phyloP scores from a whole-genome alignment of 2,888 invertebrate species.

The Leucophora obtusa region DNA sequence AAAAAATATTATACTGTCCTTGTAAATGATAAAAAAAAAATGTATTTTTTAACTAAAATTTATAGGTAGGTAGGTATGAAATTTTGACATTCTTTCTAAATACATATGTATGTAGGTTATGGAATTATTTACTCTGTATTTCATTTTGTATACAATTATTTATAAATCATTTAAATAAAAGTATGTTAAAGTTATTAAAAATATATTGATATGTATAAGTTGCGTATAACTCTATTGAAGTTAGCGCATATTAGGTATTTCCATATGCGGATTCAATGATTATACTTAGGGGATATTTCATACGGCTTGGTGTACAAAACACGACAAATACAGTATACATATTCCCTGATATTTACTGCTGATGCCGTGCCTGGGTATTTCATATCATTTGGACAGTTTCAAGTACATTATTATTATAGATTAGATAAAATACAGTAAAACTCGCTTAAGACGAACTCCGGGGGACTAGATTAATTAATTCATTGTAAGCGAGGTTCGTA shows the following conservation, averaged over 20 bases:
- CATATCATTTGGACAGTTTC: background rate
- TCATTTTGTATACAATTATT: background rate
- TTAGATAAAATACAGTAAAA: background rate
- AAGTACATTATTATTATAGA: background rate
- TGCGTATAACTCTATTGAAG: background rate
- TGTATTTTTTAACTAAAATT: too few relatives aligned
- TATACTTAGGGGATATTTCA: too few relatives aligned
- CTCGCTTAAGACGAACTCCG: too few relatives aligned
- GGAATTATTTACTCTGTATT: background rate
- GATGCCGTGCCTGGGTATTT: too few relatives aligned
- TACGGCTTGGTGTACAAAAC: too few relatives aligned
- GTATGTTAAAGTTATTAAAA: background rate
- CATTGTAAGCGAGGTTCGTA: too few relatives aligned
- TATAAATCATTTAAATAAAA: background rate
- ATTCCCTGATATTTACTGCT: too few relatives aligned
- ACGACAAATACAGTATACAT: too few relatives aligned
- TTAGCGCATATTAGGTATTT: background rate
- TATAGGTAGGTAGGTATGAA: background rate
- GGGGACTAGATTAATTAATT: too few relatives aligned
- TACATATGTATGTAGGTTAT: slow-evolving; percentile 32
- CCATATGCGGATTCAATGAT: too few relatives aligned
- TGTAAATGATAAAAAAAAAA: background rate
- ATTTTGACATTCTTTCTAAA: slow-evolving; percentile 27
- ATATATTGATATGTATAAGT: background rate
- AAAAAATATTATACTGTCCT: slow-evolving; percentile 7